Percentiles rank a stretch among this genome's conserved stretches.
Conservation (phyloP, 2,888 invertebrate species). For the Agriopis aurantiaria region DNA sequence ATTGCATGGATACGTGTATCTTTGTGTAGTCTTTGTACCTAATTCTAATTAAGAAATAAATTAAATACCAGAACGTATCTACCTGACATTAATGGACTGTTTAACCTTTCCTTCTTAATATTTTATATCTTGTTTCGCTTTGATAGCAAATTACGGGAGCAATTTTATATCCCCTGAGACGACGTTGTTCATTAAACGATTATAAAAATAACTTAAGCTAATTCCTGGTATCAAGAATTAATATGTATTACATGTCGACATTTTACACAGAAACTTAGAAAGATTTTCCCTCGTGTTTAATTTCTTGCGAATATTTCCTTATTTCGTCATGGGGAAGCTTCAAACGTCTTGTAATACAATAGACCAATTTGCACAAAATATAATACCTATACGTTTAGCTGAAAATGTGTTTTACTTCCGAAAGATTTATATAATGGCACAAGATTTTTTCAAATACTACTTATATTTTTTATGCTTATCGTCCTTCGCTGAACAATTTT, state of each 20-base stretch:
- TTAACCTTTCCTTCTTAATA: constrained; percentile 21
- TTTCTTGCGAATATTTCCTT: constrained; percentile 39
- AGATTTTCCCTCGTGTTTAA: constrained; percentile 37
- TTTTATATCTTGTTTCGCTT: neutral
- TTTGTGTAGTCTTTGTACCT: constrained; percentile 24
- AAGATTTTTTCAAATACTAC: neutral
- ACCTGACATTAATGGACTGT: constrained; percentile 8
- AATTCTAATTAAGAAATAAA: constrained; percentile 31
- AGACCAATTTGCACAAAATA: constrained; percentile 7
- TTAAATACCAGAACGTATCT: constrained; percentile 9
- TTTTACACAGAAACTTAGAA: constrained; percentile 25
- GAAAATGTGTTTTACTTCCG: neutral
- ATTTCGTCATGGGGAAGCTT: constrained; percentile 35
- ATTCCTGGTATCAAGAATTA: constrained; percentile 29
- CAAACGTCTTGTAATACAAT: constrained; percentile 1
- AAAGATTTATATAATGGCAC: constrained; percentile 1
- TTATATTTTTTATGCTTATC: neutral
- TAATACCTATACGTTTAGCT: neutral
- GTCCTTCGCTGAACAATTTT: neutral
- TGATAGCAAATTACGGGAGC: constrained; percentile 11
- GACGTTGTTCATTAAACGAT: constrained; percentile 14
- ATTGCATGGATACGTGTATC: constrained; percentile 29
- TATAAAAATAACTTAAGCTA: constrained; percentile 25
- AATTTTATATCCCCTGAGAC: constrained; percentile 14
- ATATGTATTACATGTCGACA: constrained; percentile 44